Evolutionary conservation across 2,888 invertebrate species (phyloP).

Genomic region (Diarsia dahlii): DNA sequence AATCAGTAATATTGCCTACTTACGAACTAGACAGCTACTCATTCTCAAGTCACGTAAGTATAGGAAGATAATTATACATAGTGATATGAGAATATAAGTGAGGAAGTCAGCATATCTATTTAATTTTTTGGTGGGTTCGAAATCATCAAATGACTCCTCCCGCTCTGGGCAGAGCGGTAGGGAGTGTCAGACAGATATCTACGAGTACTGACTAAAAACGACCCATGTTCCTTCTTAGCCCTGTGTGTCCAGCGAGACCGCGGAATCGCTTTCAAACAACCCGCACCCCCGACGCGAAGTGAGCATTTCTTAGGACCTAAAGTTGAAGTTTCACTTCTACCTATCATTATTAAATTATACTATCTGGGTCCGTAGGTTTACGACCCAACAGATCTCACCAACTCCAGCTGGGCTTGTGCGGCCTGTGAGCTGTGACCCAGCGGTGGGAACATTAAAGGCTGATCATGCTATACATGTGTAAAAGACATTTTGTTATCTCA

Average conservation of each 20-base stretch:
- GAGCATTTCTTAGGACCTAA: not conserved
- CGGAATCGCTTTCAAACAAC: too few species aligned
- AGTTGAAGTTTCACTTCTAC: not conserved
- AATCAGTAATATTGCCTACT: conserved; percentile 8
- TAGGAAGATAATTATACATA: too few species aligned
- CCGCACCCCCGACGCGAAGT: too few species aligned
- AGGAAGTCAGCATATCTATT: too few species aligned
- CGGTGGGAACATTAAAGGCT: not conserved
- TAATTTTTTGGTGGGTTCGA: too few species aligned
- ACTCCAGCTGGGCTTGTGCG: not conserved
- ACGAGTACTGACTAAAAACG: too few species aligned
- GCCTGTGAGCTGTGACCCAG: not conserved
- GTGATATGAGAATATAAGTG: too few species aligned
- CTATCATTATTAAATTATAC: not conserved
- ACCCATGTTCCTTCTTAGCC: too few species aligned
- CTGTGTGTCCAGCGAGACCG: too few species aligned
- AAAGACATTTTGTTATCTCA: not conserved
- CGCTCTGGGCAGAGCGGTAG: too few species aligned
- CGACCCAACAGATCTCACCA: not conserved
- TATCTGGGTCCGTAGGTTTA: not conserved
- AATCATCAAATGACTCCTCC: too few species aligned
- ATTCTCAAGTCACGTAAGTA: not conserved
- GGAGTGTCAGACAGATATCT: too few species aligned
- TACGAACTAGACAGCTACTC: conserved; percentile 8
- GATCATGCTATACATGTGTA: not conserved